Base-by-base conservation (phyloP, 2,797 vertebrate species). In the Danio aesculapii region DNA sequence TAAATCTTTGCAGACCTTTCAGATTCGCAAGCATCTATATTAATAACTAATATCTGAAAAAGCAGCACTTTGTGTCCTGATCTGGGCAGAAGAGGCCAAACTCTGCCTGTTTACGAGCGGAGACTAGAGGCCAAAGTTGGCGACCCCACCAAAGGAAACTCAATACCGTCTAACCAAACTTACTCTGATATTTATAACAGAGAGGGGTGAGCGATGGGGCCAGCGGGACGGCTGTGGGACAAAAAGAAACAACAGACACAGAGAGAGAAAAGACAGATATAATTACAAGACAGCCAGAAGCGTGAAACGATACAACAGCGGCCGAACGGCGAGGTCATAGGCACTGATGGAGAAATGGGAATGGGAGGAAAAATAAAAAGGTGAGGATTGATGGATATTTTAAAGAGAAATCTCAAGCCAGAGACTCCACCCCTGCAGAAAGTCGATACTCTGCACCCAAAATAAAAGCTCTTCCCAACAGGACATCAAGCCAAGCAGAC, bases 171-270 rank as follows among this genome's bases (percentile, higher is more conserved):
- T 85, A 87, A 84, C 89, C 83, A 79, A 74, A 87, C 87, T 75
- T 46, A n/a, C 70, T 81, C 75, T 50, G 90, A 91, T 94, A 94
- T 95, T 93, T 94, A 93, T 92, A 94, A 90, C 90, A 91, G 72
- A 17, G n/a, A 49, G 46, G 41, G 55, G 55, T 43, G 11, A 53
- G 62, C 1, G 58, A 90, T 87, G 83, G 85, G 87, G 89, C 79
- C 83, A 63, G 75, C 79, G 87, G 79, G 77, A 77, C 10, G n/a
- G 55, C 75, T 44, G 47, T n/a, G 66, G 39, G 69, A 68, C 80
- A 81, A 86, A 43, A 19, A 39, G 49, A 44, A 73, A 70, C 47
- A 43, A 55, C 50, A 61, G 67, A 55, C 86, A 72, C 79, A 63
- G 69, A 52, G 87, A 72, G 81, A 67, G 63, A 39, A 84, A 84